Conservation (phyloP, 2,113 vertebrate species). For the Stegostoma tigrinum region DNA sequence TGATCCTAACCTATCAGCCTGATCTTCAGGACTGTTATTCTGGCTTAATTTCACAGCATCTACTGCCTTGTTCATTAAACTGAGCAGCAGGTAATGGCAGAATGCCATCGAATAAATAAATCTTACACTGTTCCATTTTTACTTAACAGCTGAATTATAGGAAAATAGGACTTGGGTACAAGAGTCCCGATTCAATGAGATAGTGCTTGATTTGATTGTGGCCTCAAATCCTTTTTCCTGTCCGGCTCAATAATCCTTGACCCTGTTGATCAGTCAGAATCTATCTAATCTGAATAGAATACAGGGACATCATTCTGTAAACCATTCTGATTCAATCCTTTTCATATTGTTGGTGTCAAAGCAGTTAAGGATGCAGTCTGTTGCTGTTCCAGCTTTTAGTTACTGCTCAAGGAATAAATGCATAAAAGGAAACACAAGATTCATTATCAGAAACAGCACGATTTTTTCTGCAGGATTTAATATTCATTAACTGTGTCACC, state of each 20-base stretch:
- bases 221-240: no score
- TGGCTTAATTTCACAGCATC: neutral
- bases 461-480: neutral
- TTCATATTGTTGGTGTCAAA: neutral
- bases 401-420: neutral
- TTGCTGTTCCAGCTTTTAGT: neutral
- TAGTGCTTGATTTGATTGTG: no score
- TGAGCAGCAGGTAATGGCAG: neutral
- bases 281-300: no score
- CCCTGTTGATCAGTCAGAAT: no score
- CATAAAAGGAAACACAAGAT: neutral
- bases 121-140: neutral
- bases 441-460: neutral
- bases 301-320: neutral
- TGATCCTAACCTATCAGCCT: neutral
- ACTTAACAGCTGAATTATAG: neutral
- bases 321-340: neutral
- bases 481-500: neutral
- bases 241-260: no score
- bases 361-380: neutral
- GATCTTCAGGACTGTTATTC: neutral
- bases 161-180: no score
- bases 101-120: neutral
- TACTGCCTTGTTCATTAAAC: neutral
- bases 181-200: no score